Evolutionary conservation across 2,888 invertebrate genomes (phyloP).

Genomic region (Lithophane semibrunnea): DNA sequence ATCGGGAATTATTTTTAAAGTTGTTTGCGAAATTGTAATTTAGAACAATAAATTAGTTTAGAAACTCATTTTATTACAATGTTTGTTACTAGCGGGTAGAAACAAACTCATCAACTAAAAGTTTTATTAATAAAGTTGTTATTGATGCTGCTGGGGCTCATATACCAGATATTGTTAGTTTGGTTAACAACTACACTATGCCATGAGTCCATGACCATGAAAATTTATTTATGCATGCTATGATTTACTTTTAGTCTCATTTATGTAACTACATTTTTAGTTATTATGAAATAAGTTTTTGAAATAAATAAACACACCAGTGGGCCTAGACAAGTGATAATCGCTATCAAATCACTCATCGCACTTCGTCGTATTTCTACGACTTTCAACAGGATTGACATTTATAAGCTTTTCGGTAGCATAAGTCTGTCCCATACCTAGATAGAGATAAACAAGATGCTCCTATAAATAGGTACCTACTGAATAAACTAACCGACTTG

Average conservation of each 20-base stretch:
- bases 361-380: neutral
- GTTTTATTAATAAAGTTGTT: constrained; percentile 32
- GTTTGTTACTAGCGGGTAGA: neutral
- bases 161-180: neutral
- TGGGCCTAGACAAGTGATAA: neutral
- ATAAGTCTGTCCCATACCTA: neutral
- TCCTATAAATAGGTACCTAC: too few species aligned
- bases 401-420: neutral
- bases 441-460: too few species aligned
- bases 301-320: neutral
- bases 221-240: neutral
- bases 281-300: neutral
- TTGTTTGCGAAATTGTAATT: constrained; percentile 2
- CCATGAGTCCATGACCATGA: neutral
- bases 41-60: constrained; percentile 8
- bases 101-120: constrained; percentile 22
- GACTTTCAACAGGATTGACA: neutral
- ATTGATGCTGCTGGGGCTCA: neutral
- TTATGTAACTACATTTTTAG: neutral
- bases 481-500: too few species aligned
- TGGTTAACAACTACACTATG: neutral
- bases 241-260: neutral
- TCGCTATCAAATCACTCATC: neutral
- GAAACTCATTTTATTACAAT: constrained; percentile 27
- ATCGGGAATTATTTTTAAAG: neutral